These are phyloP conservation scores for Neofelis nebulosa DNA, from an alignment of 2,113 vertebrate species.

Conservation along the genomic window DNA sequence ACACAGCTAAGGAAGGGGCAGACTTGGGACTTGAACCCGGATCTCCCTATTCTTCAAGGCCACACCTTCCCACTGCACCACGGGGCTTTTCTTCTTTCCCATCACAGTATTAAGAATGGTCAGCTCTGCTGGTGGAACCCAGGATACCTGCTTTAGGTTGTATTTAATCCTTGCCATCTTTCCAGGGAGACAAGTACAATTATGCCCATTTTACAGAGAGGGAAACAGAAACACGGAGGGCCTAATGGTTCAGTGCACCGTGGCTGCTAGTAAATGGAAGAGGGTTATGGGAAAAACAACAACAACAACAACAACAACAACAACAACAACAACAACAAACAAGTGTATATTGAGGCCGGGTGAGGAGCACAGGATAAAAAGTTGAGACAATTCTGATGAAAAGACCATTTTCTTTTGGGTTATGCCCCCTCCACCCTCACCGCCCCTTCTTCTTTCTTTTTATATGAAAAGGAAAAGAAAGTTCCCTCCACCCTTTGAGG, in stretches of 20 bases:
- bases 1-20: neutral
- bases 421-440: neutral
- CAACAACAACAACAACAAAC: too few relatives aligned
- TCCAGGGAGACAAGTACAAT: neutral
- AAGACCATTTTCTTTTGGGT: neutral
- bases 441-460: constrained; percentile 19
- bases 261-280: neutral
- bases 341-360: neutral
- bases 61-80: too few relatives aligned
- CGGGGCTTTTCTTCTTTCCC: neutral
- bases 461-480: constrained; percentile 69
- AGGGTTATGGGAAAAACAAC: neutral
- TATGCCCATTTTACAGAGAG: neutral
- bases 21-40: neutral
- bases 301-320: too few relatives aligned
- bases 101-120: neutral
- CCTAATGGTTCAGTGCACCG: neutral
- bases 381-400: neutral
- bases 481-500: constrained; percentile 66
- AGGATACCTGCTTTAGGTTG: too few relatives aligned
- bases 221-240: neutral
- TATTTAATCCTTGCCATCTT: neutral
- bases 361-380: neutral
- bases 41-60: neutral
- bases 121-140: neutral